phyloP scores from a whole-genome alignment of 2,113 vertebrate genomes.

The Phaethornis superciliosus region DNA sequence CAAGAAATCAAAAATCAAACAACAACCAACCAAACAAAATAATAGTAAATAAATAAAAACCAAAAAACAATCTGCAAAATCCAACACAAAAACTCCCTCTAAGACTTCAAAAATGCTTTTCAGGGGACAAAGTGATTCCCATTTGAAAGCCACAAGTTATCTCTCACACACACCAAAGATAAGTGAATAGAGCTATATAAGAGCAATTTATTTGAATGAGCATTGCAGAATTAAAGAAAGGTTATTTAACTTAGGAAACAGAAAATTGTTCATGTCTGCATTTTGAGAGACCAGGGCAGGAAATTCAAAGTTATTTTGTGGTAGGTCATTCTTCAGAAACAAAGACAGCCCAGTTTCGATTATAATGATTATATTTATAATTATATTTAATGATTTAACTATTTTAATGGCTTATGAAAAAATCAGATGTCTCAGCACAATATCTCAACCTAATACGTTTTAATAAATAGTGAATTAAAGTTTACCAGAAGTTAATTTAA shows the following conservation, averaged over 20 bases:
- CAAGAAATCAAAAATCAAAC: too few species aligned
- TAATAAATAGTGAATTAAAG: background rate
- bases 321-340: background rate
- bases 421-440: background rate
- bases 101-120: background rate
- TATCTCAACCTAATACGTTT: background rate
- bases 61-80: too few species aligned
- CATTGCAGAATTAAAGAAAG: background rate
- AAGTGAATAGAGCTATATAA: background rate
- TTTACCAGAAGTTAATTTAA: background rate
- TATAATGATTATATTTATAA: background rate
- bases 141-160: background rate
- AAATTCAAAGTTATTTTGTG: background rate
- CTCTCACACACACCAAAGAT: background rate
- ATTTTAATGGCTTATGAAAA: background rate
- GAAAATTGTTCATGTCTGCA: background rate
- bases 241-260: background rate
- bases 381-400: background rate
- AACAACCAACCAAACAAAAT: too few species aligned
- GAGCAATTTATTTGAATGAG: background rate
- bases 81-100: background rate
- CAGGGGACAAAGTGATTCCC: background rate
- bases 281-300: background rate
- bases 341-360: background rate
- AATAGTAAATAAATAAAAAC: too few species aligned